Evolutionary conservation across 2,113 vertebrate species (phyloP).

Genomic region (Henicopernis longicauda): DNA sequence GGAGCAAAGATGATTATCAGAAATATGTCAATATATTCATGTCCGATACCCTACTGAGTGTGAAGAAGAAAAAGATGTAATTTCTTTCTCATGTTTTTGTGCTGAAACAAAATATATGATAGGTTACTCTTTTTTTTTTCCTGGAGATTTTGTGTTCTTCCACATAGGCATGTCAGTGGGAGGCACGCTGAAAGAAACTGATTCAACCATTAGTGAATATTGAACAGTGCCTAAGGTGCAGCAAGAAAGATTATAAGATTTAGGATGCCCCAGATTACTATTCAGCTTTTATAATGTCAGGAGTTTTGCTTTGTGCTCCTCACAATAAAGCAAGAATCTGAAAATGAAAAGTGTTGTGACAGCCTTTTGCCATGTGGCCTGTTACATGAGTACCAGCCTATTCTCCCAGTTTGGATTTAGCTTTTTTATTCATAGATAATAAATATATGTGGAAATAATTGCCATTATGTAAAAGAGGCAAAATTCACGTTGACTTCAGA

Average conservation of each 20-base stretch:
- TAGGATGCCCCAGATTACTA: background rate
- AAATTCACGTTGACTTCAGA: constrained; percentile 5
- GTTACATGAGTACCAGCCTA: background rate
- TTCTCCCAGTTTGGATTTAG: background rate
- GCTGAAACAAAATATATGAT: background rate
- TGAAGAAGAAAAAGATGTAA: constrained; percentile 24
- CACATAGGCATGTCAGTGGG: constrained; percentile 1
- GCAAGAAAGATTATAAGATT: background rate
- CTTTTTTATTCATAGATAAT: background rate
- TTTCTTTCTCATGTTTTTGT: constrained; percentile 11
- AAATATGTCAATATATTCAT: constrained; percentile 11
- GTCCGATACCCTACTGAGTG: background rate
- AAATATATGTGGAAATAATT: constrained; percentile 39
- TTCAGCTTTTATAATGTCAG: background rate
- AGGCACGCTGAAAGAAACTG: background rate
- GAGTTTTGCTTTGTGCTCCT: constrained; percentile 19
- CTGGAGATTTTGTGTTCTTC: constrained; percentile 16
- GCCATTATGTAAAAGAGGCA: constrained; percentile 39
- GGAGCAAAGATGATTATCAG: constrained; percentile 26
- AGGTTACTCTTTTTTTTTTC: background rate
- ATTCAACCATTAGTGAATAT: constrained; percentile 5
- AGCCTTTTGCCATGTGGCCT: background rate
- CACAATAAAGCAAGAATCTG: background rate
- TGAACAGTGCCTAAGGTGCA: constrained; percentile 14
- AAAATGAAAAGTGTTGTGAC: background rate